A percentile compares a stretch with the other conserved stretches of the same genome.
Conservation (phyloP, 2,113 vertebrate genomes). For the Todiramphus chloris region DNA sequence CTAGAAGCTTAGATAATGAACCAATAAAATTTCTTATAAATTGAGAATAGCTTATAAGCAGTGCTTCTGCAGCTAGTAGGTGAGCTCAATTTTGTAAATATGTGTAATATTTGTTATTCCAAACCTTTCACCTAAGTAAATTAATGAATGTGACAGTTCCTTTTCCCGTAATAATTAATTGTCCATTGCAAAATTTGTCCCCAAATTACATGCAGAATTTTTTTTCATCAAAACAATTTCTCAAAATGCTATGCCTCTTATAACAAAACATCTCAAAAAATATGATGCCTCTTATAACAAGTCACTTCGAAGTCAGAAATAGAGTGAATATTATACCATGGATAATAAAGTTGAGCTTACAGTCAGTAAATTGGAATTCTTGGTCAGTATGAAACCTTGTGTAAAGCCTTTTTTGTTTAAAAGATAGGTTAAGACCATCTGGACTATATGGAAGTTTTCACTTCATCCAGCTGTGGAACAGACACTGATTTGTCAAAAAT, state of each 20-base stretch:
- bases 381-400: not conserved
- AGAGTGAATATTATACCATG: not conserved
- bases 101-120: not conserved
- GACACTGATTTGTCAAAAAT: rapidly evolving
- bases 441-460: not conserved
- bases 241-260: not conserved
- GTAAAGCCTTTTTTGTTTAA: not conserved
- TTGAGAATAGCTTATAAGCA: not conserved
- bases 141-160: not conserved
- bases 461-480: not conserved
- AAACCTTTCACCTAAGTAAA: not conserved
- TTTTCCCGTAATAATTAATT: not conserved
- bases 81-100: not conserved
- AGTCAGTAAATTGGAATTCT: not conserved
- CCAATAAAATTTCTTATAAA: not conserved
- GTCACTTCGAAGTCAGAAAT: not conserved
- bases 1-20: not conserved
- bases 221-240: not conserved
- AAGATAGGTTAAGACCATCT: not conserved
- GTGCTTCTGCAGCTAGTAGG: not conserved
- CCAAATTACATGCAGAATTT: not conserved
- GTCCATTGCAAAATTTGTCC: not conserved
- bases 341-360: not conserved
- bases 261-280: not conserved
- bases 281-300: not conserved